Evolutionary conservation across 1,140 invertebrate genomes (phyloP).

Genomic region (Drosophila ohnishii): DNA sequence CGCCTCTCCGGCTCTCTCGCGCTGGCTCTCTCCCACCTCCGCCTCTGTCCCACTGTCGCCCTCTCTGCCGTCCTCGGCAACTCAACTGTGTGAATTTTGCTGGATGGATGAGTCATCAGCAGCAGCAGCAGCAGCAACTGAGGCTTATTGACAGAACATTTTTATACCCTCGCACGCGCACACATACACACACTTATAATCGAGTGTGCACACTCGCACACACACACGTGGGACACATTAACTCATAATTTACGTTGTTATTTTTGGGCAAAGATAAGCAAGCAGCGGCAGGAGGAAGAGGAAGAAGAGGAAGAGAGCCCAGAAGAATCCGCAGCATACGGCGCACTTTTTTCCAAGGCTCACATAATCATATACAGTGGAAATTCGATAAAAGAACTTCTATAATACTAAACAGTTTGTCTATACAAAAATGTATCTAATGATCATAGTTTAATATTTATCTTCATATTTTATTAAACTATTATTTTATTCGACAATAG

Average conservation of each 20-base stretch:
- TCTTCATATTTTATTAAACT: too few species aligned
- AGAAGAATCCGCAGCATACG: constrained; percentile 56
- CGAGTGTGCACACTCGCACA: constrained; percentile 29
- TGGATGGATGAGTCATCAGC: constrained; percentile 70
- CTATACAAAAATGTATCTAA: background rate
- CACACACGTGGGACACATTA: constrained; percentile 56
- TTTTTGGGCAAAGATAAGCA: constrained; percentile 74
- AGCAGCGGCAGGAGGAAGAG: background rate
- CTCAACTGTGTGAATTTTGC: constrained; percentile 64
- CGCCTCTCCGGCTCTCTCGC: constrained; percentile 6
- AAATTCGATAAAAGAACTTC: background rate
- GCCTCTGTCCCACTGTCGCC: constrained; percentile 9
- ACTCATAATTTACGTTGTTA: constrained; percentile 81
- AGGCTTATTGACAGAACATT: constrained; percentile 77
- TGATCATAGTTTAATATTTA: background rate
- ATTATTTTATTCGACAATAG: too few species aligned
- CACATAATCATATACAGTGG: constrained; percentile 21
- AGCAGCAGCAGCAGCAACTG: constrained; percentile 17
- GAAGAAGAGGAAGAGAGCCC: constrained; percentile 7
- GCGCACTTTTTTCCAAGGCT: constrained; percentile 48
- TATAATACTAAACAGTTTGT: background rate
- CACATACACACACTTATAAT: constrained; percentile 15
- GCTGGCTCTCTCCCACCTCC: constrained; percentile 12
- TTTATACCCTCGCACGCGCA: constrained; percentile 58
- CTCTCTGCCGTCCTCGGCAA: constrained; percentile 24